Base-by-base conservation (phyloP, 2,888 invertebrate species). In the Calliphora vomitoria region DNA sequence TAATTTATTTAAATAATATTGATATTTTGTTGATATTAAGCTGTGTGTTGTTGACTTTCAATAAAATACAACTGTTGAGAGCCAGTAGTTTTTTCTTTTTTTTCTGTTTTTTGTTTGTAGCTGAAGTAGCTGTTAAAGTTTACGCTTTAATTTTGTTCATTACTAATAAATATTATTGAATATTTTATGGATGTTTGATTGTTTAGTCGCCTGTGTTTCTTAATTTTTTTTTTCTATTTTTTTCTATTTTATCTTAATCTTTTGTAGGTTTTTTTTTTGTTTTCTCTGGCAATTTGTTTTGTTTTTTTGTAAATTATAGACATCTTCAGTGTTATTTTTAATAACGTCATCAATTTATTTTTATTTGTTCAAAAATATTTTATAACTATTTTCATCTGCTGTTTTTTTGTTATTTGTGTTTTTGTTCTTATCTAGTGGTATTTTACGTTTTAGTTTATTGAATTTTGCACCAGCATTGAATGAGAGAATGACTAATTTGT, bases 261-360 rank as follows among this genome's bases (percentile, higher is more conserved):
- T 20, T 15, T 79, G 8, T 50, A 10, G 15, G 8, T 53, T 53
- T 68, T n/a, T 68, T n/a, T n/a, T n/a, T n/a, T n/a, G n/a, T n/a
- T n/a, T 58, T 35, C 53, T 18, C 11, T 25, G 25, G 8, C 15
- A 11, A 62, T 71, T 58, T 62, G 18, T 25, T 81, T 15, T 75
- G 60, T 55, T 60, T 44, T 66, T 47, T 58, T 50, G 38, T 50
- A 69, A 81, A 64, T 78, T 82, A 79, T 82, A 62, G 47, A 75
- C 82, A 79, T 82, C 69, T 82, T 80, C 41, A 78, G 47, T 85
- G 64, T 31, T 75, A 5, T 38, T 72, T 68, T 44, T 6, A 81
- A 87, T 89, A 87, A 87, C 88, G 83, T 89, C 89, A 89, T 89
- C 87, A 83, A 75, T 76, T 79, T 89, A 89, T 89, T 89, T 89